A percentile compares a stretch with the other conserved stretches of the same genome.
Conservation (phyloP, 2,797 vertebrate species). For the Spinus pinus region DNA sequence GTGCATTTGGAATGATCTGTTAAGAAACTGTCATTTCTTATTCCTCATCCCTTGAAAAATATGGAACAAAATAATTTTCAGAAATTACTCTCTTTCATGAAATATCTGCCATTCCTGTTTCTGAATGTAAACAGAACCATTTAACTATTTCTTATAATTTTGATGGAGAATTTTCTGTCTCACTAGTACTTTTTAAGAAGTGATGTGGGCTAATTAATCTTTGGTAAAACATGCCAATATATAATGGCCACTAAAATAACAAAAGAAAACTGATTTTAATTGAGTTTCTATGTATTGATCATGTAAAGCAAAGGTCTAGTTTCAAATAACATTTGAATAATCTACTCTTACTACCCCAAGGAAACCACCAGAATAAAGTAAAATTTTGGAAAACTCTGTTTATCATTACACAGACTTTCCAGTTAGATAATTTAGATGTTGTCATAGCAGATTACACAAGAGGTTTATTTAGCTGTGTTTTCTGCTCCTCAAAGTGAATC, state of each 20-base stretch:
- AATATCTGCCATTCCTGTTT: background rate
- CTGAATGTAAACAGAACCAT: background rate
- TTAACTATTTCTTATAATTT: background rate
- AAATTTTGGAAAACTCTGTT: background rate
- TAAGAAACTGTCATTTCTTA: background rate
- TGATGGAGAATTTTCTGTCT: background rate
- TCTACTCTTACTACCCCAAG: background rate
- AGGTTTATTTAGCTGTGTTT: background rate
- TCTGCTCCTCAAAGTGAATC: background rate
- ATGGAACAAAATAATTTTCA: background rate
- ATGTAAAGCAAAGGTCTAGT: background rate
- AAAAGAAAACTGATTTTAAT: background rate
- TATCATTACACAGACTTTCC: background rate
- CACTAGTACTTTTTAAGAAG: background rate
- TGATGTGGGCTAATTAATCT: background rate
- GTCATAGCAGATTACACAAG: background rate
- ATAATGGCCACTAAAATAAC: background rate
- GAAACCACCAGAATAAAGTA: background rate
- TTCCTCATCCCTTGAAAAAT: background rate
- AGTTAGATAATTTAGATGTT: background rate
- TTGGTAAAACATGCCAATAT: background rate
- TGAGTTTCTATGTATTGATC: background rate
- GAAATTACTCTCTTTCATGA: background rate
- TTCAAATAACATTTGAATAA: background rate
- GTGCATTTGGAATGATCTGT: background rate